Evolutionary conservation across 2,797 vertebrate species (phyloP).

Genomic region (Hippocampus kuda): DNA sequence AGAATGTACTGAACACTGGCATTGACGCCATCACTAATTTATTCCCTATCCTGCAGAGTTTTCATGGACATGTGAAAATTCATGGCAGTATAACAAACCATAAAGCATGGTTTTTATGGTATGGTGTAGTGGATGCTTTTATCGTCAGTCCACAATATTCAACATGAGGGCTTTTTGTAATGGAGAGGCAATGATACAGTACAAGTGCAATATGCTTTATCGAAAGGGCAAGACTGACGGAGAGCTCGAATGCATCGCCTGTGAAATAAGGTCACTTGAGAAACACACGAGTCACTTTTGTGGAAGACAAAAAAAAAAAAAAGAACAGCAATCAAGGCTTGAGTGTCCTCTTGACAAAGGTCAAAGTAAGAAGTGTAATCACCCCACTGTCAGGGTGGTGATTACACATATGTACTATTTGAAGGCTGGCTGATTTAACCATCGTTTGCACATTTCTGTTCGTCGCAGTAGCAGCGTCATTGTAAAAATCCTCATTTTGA

Average conservation of each 20-base stretch:
- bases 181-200: not conserved
- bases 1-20: too few species aligned
- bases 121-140: too few species aligned
- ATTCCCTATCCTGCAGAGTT: too few species aligned
- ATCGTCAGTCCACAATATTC: too few species aligned
- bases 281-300: not conserved
- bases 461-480: not conserved
- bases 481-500: not conserved
- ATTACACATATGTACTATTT: not conserved
- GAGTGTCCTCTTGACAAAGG: not conserved
- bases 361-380: not conserved
- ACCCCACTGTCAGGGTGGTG: not conserved
- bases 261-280: not conserved
- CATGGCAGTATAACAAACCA: not conserved
- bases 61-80: too few species aligned
- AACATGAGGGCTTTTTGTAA: too few species aligned
- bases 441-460: not conserved
- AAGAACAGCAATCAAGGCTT: not conserved
- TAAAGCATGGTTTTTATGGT: too few species aligned
- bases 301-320: not conserved
- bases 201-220: not conserved
- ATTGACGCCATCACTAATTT: too few species aligned
- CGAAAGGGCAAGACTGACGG: not conserved
- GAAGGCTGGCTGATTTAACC: not conserved
- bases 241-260: not conserved